A percentile compares a stretch with the other conserved stretches of the same genome.
Evolutionary conservation across 2,888 invertebrate genomes (phyloP).

Genomic region (Alitta virens): DNA sequence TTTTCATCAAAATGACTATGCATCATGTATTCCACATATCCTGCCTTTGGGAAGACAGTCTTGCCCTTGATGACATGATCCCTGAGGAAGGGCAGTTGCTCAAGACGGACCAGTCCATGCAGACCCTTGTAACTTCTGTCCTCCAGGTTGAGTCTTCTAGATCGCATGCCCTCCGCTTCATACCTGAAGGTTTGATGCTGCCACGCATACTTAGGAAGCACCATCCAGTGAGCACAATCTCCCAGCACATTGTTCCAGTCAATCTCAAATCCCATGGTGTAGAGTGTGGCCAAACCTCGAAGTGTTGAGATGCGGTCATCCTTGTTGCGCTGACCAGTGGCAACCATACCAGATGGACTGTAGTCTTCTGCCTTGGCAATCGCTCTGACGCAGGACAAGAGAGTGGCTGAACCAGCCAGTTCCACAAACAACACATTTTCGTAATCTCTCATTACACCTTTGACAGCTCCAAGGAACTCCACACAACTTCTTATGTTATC

Average conservation of each 20-base stretch:
- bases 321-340: conserved; percentile 7
- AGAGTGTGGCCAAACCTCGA: conserved; percentile 9
- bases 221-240: conserved; percentile 14
- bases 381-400: conserved; percentile 14
- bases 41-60: conserved; percentile 18
- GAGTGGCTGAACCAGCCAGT: conserved; percentile 12
- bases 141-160: conserved; percentile 6
- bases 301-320: conserved; percentile 8
- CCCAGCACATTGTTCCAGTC: conserved; percentile 13
- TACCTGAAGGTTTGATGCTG: conserved; percentile 18
- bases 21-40: conserved; percentile 12
- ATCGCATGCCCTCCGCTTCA: conserved; percentile 12
- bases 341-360: conserved; percentile 4
- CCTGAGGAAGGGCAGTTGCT: conserved; percentile 2
- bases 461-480: conserved; percentile 14
- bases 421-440: conserved; percentile 18
- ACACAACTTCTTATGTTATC: conserved; percentile 18
- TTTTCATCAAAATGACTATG: not conserved
- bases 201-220: conserved; percentile 19
- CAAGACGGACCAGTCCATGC: not conserved
- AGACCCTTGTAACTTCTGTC: conserved; percentile 12
- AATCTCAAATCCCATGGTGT: conserved; percentile 6
- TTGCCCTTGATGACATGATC: conserved; percentile 17
- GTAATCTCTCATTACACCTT: conserved; percentile 14
- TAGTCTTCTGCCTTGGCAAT: conserved; percentile 7